Conservation (phyloP, 2,888 invertebrate species). For the Stegana nigrithorax region DNA sequence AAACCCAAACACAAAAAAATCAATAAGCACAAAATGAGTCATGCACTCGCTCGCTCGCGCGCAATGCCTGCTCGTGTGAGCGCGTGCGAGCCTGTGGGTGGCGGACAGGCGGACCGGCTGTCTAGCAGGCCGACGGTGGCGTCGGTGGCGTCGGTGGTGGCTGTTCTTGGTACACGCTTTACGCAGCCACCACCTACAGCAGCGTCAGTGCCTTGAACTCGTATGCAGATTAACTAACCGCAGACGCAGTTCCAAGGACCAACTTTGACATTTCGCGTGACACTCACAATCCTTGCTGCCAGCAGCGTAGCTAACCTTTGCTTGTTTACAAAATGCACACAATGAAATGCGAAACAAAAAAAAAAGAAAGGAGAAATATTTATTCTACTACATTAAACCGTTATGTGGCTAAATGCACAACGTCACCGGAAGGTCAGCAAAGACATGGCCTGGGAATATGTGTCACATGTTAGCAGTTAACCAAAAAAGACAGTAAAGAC, state of each 20-base stretch:
- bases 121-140: conserved; percentile 10
- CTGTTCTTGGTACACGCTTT: conserved; percentile 1
- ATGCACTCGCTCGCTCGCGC: conserved; percentile 35
- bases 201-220: conserved; percentile 14
- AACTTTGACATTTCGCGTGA: too few relatives aligned
- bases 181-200: neutral
- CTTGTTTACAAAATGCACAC: too few relatives aligned
- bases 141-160: conserved; percentile 21
- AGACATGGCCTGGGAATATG: neutral
- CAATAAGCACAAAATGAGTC: conserved; percentile 55
- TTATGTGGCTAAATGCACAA: neutral
- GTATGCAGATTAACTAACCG: too few relatives aligned
- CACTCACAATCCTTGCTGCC: too few relatives aligned
- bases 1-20: conserved; percentile 38
- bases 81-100: neutral
- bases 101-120: conserved; percentile 12
- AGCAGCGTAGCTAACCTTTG: too few relatives aligned
- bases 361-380: too few relatives aligned
- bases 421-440: conserved; percentile 9
- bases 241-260: too few relatives aligned
- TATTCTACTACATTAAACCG: neutral
- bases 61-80: neutral
- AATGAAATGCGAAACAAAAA: too few relatives aligned
- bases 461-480: conserved; percentile 13
- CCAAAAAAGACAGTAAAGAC: neutral